Conservation (phyloP, 2,113 vertebrate genomes). For the Ploceus nigricollis region DNA sequence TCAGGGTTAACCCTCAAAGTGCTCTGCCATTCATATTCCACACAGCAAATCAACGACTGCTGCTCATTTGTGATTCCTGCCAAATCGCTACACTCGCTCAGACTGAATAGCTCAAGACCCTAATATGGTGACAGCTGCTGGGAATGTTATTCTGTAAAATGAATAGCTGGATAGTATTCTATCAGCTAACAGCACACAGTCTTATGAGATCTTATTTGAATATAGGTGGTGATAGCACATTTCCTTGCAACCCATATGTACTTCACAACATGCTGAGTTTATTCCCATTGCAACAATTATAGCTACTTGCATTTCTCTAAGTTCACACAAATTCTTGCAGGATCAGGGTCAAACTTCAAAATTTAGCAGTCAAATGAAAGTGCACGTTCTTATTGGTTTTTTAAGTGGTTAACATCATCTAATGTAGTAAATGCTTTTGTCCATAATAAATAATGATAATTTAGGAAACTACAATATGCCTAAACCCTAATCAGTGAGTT, state of each 20-base stretch:
- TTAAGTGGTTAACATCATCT: not conserved
- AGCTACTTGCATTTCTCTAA: not conserved
- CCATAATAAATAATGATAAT: not conserved
- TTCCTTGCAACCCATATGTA: not conserved
- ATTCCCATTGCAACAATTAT: not conserved
- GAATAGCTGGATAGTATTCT: not conserved
- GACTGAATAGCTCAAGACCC: conserved; percentile 9
- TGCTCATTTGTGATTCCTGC: conserved; percentile 40
- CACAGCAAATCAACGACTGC: not conserved
- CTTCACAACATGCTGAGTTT: not conserved
- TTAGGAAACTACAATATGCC: not conserved
- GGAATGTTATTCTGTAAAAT: not conserved
- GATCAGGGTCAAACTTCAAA: not conserved
- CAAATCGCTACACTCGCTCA: not conserved
- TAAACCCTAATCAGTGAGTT: not conserved
- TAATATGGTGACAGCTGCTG: conserved; percentile 34
- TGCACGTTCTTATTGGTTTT: not conserved
- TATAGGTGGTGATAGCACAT: conserved; percentile 6
- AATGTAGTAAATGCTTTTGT: not conserved
- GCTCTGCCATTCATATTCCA: not conserved
- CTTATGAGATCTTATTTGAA: conserved; percentile 30
- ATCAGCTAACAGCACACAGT: conserved; percentile 17
- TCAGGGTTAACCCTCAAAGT: not conserved
- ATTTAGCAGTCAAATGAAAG: not conserved
- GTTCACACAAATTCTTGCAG: not conserved